Conservation (phyloP, 2,888 invertebrate species). For the Lithosia quadra region DNA sequence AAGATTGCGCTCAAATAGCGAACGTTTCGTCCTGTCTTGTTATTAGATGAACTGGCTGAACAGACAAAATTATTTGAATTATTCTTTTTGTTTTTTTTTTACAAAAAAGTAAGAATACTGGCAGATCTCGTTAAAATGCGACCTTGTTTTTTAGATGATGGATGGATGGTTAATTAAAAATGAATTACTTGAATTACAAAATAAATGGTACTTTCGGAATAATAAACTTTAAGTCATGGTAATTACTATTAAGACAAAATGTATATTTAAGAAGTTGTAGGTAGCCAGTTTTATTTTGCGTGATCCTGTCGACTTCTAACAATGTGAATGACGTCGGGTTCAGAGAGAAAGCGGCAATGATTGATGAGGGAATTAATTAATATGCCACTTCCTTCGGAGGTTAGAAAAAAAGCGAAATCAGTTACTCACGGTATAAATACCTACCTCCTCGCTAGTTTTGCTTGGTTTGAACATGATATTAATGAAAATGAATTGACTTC, state of each 20-base stretch:
- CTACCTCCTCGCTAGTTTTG: slow-evolving; percentile 59
- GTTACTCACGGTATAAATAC: slow-evolving; percentile 60
- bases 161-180: slow-evolving; percentile 13
- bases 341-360: slow-evolving; percentile 74
- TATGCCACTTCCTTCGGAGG: slow-evolving; percentile 75
- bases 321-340: slow-evolving; percentile 75
- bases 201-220: slow-evolving; percentile 9
- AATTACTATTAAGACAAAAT: slow-evolving; percentile 40
- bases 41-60: slow-evolving; percentile 48
- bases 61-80: slow-evolving; percentile 36
- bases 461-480: slow-evolving; percentile 46
- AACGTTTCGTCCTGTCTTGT: slow-evolving; percentile 61
- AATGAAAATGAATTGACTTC: slow-evolving; percentile 41
- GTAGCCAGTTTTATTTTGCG: slow-evolving; percentile 58
- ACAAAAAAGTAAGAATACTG: background rate
- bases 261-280: slow-evolving; percentile 32
- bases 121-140: slow-evolving; percentile 11
- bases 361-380: slow-evolving; percentile 81
- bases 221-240: slow-evolving; percentile 35
- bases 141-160: slow-evolving; percentile 9
- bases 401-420: slow-evolving; percentile 70
- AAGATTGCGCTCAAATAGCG: slow-evolving; percentile 83
- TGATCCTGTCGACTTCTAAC: slow-evolving; percentile 66
- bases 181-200: slow-evolving; percentile 6
- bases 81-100: slow-evolving; percentile 16